Percentiles rank a stretch among this genome's conserved stretches.
phyloP scores from a whole-genome alignment of 2,113 vertebrate genomes.

The Sebastes schlegelii region DNA sequence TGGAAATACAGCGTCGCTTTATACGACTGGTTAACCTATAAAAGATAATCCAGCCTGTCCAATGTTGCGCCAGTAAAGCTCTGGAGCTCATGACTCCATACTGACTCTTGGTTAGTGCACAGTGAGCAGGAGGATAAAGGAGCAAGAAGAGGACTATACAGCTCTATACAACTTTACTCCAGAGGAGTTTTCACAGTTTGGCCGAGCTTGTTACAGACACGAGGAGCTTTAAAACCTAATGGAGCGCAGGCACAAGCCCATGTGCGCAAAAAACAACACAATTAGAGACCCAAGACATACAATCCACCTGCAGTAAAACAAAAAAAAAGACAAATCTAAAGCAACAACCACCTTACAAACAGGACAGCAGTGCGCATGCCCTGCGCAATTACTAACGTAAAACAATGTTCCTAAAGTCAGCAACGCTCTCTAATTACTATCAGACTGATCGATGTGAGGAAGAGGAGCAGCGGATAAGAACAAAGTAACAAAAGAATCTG shows the following conservation, averaged over 20 bases:
- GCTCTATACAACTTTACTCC: background rate
- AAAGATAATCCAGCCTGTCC: background rate
- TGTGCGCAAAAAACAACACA: background rate
- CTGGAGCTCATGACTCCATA: background rate
- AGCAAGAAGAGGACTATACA: background rate
- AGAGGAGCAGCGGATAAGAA: background rate
- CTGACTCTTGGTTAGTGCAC: background rate
- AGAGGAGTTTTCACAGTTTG: background rate
- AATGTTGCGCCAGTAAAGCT: background rate
- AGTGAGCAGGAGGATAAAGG: background rate
- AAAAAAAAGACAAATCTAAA: background rate
- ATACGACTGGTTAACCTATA: background rate
- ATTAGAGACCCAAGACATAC: background rate
- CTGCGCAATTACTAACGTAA: background rate
- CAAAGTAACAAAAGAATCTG: background rate
- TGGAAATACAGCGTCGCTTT: background rate
- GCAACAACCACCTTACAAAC: background rate
- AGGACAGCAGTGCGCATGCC: slow-evolving; percentile 32
- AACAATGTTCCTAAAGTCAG: background rate
- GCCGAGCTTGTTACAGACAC: background rate
- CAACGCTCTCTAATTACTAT: background rate
- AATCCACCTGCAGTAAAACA: slow-evolving; percentile 33
- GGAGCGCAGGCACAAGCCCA: background rate
- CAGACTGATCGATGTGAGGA: background rate
- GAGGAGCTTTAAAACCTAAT: background rate